phyloP scores from a whole-genome alignment of 2,888 invertebrate species.

The Cyaniris semiargus region DNA sequence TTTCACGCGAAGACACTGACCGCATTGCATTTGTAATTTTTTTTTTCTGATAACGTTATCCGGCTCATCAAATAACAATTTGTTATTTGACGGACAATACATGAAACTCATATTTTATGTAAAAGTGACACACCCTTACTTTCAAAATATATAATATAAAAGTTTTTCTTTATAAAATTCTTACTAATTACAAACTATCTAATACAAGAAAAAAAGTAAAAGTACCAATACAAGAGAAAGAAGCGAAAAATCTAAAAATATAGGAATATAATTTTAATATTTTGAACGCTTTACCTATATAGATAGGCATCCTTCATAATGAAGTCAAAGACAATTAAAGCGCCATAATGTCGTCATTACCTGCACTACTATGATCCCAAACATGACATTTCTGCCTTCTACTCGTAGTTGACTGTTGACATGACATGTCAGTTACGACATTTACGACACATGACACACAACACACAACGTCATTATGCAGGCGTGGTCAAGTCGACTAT shows the following conservation, averaged over 20 bases:
- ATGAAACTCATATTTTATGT: background rate
- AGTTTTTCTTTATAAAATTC: too few relatives aligned
- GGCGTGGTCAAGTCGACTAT: constrained; percentile 56
- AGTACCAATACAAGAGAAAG: too few relatives aligned
- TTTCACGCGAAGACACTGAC: constrained; percentile 44
- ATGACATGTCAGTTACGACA: background rate
- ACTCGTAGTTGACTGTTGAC: background rate
- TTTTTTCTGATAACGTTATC: background rate
- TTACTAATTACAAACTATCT: too few relatives aligned
- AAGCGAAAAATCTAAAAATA: too few relatives aligned
- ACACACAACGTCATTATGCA: constrained; percentile 35
- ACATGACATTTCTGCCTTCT: background rate
- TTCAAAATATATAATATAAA: background rate
- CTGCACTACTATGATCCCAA: background rate
- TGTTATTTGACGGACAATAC: background rate
- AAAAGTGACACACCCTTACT: background rate
- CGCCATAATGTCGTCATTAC: background rate
- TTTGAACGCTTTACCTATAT: too few relatives aligned
- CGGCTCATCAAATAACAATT: background rate
- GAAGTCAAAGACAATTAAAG: too few relatives aligned
- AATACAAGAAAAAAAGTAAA: too few relatives aligned
- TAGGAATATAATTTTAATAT: too few relatives aligned
- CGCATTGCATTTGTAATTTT: constrained; percentile 36
- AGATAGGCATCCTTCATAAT: too few relatives aligned
- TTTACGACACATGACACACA: constrained; percentile 2